phyloP scores from a whole-genome alignment of 1,140 invertebrate species.

The Heliothis virescens region DNA sequence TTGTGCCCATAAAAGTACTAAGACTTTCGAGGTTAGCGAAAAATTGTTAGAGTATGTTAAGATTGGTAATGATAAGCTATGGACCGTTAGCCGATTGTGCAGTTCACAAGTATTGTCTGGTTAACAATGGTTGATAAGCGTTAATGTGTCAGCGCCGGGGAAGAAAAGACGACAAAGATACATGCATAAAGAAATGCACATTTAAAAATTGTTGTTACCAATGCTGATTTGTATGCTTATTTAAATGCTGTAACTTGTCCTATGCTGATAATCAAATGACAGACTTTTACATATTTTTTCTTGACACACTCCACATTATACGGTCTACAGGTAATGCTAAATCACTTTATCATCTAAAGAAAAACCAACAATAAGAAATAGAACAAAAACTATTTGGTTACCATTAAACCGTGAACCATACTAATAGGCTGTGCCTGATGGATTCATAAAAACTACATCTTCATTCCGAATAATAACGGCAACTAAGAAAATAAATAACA shows the following conservation, averaged over 20 bases:
- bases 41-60: conserved; percentile 23
- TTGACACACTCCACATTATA: background rate
- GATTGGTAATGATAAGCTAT: conserved; percentile 17
- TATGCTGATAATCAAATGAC: background rate
- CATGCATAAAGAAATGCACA: background rate
- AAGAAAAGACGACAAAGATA: background rate
- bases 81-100: conserved; percentile 13
- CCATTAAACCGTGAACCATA: conserved; percentile 65
- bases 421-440: conserved; percentile 68
- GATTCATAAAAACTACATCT: conserved; percentile 75
- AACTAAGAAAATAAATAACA: conserved; percentile 75
- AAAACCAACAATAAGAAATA: conserved; percentile 52
- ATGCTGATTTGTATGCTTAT: background rate
- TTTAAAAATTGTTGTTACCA: background rate
- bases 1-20: conserved; percentile 12
- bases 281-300: background rate
- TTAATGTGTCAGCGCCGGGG: background rate
- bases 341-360: conserved; percentile 50
- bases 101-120: conserved; percentile 37
- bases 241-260: background rate
- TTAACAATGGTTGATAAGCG: conserved; percentile 28
- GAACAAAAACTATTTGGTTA: conserved; percentile 60
- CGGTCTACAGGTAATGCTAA: conserved; percentile 37
- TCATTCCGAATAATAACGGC: conserved; percentile 75
- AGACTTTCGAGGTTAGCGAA: background rate